Evolutionary conservation across 1,140 invertebrate species (phyloP).

Genomic region (Psix sp.): DNA sequence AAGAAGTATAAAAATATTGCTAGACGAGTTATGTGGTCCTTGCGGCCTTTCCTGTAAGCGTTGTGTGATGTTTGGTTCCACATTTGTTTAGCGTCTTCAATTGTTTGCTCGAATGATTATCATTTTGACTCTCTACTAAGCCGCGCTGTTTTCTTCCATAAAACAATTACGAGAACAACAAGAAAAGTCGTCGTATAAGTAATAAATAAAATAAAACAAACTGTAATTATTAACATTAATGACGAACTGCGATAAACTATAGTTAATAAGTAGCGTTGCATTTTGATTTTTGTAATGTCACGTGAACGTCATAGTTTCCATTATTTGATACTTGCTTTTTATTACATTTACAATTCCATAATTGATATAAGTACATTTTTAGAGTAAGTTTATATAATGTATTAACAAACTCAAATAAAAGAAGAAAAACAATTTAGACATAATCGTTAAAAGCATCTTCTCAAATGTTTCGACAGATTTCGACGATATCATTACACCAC

Average conservation of each 20-base stretch:
- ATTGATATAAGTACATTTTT: conserved; percentile 49
- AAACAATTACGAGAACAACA: conserved; percentile 19
- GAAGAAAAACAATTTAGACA: conserved; percentile 44
- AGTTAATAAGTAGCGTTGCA: conserved; percentile 51
- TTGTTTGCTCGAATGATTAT: conserved; percentile 54
- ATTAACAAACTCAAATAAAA: conserved; percentile 46
- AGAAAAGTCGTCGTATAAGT: conserved; percentile 32
- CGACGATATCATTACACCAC: conserved; percentile 51
- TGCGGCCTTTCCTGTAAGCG: conserved; percentile 14
- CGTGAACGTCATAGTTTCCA: conserved; percentile 40
- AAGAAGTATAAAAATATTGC: conserved; percentile 8
- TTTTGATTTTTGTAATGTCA: conserved; percentile 53
- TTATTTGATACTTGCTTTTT: conserved; percentile 57
- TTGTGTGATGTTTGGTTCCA: conserved; percentile 31
- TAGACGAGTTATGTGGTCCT: conserved; percentile 22
- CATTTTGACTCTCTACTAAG: conserved; percentile 25
- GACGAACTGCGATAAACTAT: conserved; percentile 55
- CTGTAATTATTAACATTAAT: conserved; percentile 52
- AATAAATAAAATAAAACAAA: conserved; percentile 27
- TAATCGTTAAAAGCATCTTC: conserved; percentile 47
- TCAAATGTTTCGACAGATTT: conserved; percentile 53
- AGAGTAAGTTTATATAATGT: conserved; percentile 57
- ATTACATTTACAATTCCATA: conserved; percentile 58
- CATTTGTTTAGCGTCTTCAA: conserved; percentile 43
- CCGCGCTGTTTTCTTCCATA: conserved; percentile 46